Evolutionary conservation across 2,888 invertebrate species (phyloP), one percentile per base, ranked within the genome.

Genomic region (Oithona nana): DNA sequence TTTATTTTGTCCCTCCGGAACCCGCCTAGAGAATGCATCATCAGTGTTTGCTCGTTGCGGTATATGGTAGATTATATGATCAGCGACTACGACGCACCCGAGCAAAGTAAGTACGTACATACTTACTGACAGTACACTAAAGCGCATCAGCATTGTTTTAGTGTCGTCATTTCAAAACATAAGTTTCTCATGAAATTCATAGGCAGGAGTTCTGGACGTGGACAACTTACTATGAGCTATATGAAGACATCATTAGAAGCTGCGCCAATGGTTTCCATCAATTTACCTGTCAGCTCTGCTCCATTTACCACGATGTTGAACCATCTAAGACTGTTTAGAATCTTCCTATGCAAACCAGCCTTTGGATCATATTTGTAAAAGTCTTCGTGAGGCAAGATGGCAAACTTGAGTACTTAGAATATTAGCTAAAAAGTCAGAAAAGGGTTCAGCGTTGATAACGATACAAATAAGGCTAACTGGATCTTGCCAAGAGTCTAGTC

Each of bases 151-250:
- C n/a, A n/a, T n/a, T n/a, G n/a, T n/a, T n/a, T n/a, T n/a, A n/a
- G n/a, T n/a, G n/a, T n/a, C n/a, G n/a, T n/a, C n/a, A n/a, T n/a
- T n/a, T n/a, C n/a, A n/a, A n/a, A n/a, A n/a, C n/a, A n/a, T n/a
- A n/a, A n/a, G n/a, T n/a, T 72, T 70, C n/a, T 71, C 69, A 73
- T 75, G 74, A 71, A 77, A 83, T 61, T 78, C 78, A 68, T 87
- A 48, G 82, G 82, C 3, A 89, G 76, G 54, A 90, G 82, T 68
- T 86, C 83, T n/a, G n/a, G n/a, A n/a, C n/a, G n/a, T 11, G 89
- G 88, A 28, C 89, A 77, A 63, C 81, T 80, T 52, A 79, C 76
- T 61, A 90, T 82, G 28, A 90, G 81, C 74, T 88, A 87, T 66
- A 81, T 74, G 68, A 83, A 83, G 30, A 83, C 79, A 68, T 73